Percentiles rank a stretch among this genome's conserved stretches.
Conservation (phyloP, 2,113 vertebrate genomes). For the Barbus barbus region DNA sequence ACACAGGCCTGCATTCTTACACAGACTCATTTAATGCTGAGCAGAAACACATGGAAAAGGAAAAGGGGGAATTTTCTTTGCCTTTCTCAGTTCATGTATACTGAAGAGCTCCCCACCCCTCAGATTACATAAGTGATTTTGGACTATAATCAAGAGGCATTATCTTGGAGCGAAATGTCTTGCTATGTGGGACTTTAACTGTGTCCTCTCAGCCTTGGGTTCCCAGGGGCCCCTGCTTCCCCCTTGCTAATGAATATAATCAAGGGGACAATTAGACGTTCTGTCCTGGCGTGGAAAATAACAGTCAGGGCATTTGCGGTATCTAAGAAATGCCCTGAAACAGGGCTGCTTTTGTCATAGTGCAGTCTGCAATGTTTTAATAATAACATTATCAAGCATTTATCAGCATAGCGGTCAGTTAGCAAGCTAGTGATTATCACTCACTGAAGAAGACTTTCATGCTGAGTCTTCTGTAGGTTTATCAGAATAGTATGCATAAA, state of each 20-base stretch:
- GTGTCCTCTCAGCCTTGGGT: slow-evolving; percentile 42
- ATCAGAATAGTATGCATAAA: background rate
- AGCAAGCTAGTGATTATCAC: background rate
- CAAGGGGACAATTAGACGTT: slow-evolving; percentile 63
- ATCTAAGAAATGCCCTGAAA: slow-evolving; percentile 53
- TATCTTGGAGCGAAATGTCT: slow-evolving; percentile 54
- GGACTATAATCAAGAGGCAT: slow-evolving; percentile 45
- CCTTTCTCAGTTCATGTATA: background rate
- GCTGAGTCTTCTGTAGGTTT: background rate
- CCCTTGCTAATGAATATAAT: slow-evolving; percentile 61
- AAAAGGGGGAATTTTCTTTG: background rate
- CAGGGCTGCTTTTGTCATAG: slow-evolving; percentile 17
- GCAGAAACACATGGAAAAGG: slow-evolving; percentile 1
- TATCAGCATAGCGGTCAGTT: background rate
- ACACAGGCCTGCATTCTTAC: slow-evolving; percentile 40
- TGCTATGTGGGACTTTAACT: slow-evolving; percentile 16
- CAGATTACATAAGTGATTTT: slow-evolving; percentile 44
- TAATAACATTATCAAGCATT: slow-evolving; percentile 26
- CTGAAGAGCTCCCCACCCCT: background rate
- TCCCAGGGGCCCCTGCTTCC: slow-evolving; percentile 49
- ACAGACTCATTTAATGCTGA: slow-evolving; percentile 6
- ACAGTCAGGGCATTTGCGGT: slow-evolving; percentile 50
- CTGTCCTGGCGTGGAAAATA: slow-evolving; percentile 57
- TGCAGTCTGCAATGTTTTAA: background rate
- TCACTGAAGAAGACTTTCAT: background rate